Evolutionary conservation across 2,888 invertebrate species (phyloP), one percentile per base, ranked within the genome.

Genomic region (Coleophora flavipennella): DNA sequence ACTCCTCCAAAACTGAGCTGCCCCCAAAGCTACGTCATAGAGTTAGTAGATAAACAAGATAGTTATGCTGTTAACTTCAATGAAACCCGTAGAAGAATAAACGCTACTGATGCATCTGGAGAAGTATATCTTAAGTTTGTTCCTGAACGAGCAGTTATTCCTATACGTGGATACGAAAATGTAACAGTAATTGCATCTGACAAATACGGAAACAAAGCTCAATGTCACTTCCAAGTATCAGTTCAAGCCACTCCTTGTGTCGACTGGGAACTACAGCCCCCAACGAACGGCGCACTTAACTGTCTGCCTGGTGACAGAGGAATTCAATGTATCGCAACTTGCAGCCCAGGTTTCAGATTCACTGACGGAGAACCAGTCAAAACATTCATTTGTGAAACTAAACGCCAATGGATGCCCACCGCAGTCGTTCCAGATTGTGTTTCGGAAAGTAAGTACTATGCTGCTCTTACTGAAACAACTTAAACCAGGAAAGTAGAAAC

Each of bases 401-500:
- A 91, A 53, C 90, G 91, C 36, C 87, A 91, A 43, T 97, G 97
- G 97, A 87, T 89, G 8, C 97, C 97, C 1, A 90, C 91, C 1
- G 92, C 94, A 8, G 93, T 96, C 35, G 96, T 97, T 13, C 97
- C 97, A 0, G 96, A 97, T 61, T 97, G 97, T 72, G 96, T 97
- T 13, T 95, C 96, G 3, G 95, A 96, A 87, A 94, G 92, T 92
- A 70, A 69, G 83, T 71, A 26, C 11, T 14, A 37, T 13, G 2
- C 8, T 29, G 6, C 12, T 12, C 12, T 32, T 13, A 13, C 12
- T 13, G 13, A 12, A 12, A 32, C 2, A n/a, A 34, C n/a, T 11
- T 3, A 35, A 11, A 35, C 10, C 3, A 10, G n/a, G 11, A 8
- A 2, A 12, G 3, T 10, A 11, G n/a, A 20, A 35, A 13, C 29